Evolutionary conservation across 2,888 invertebrate genomes (phyloP).

Genomic region (Leucoma salicis): DNA sequence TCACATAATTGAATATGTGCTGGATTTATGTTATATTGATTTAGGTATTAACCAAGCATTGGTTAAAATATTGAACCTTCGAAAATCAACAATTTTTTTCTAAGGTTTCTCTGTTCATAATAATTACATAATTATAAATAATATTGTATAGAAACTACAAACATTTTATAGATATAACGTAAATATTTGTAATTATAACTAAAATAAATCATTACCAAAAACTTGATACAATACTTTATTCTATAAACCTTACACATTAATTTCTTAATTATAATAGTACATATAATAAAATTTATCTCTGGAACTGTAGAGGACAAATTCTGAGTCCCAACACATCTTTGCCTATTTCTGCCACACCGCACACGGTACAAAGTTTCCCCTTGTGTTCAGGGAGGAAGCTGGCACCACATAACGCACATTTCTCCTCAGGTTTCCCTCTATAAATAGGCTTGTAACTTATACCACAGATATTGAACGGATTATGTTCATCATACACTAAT

Average conservation of each 20-base stretch:
- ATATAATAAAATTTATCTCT: constrained; percentile 55
- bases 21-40: no score
- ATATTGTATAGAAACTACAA: no score
- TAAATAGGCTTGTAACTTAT: constrained; percentile 96
- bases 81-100: no score
- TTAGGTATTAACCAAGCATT: no score
- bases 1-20: no score
- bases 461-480: constrained; percentile 97
- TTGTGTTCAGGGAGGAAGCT: constrained; percentile 94
- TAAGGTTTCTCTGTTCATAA: no score
- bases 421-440: constrained; percentile 95
- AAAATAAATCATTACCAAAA: constrained; percentile 34
- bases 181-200: background rate
- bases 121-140: no score
- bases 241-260: constrained; percentile 35
- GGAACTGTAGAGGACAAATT: constrained; percentile 85
- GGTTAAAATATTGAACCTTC: no score
- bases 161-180: no score
- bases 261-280: constrained; percentile 23
- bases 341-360: constrained; percentile 95
- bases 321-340: constrained; percentile 93
- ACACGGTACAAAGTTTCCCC: constrained; percentile 92
- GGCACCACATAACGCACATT: constrained; percentile 95
- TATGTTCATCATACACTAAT: constrained; percentile 97
- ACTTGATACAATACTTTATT: constrained; percentile 38